phyloP scores from a whole-genome alignment of 2,888 invertebrate genomes.

The Strigamia transsilvanica region DNA sequence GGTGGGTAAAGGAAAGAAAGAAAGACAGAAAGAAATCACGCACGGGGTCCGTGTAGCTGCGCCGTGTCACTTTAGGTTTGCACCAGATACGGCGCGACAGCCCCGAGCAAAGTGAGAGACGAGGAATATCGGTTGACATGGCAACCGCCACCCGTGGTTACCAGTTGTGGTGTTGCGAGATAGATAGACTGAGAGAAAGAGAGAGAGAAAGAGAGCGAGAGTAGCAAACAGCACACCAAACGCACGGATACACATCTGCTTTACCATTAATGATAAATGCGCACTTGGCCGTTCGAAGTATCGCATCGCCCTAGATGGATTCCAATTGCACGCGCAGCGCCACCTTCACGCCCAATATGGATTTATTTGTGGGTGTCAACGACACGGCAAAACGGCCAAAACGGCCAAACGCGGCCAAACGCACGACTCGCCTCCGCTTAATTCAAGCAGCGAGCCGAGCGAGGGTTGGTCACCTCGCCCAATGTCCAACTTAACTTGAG shows the following conservation, averaged over 20 bases:
- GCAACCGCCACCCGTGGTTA: conserved; percentile 2
- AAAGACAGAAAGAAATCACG: neutral
- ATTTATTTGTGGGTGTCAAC: neutral
- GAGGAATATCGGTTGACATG: neutral
- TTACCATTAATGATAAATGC: conserved; percentile 8
- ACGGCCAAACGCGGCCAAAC: too few species aligned
- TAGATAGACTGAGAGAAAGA: too few species aligned
- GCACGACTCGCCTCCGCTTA: neutral
- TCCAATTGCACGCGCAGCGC: too few species aligned
- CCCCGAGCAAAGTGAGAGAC: neutral
- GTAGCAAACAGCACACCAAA: neutral
- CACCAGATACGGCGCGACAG: conserved; percentile 1
- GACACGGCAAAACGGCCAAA: neutral
- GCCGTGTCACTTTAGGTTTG: conserved; percentile 3
- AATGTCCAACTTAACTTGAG: too few species aligned
- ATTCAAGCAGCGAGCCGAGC: neutral
- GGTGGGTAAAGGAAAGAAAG: neutral
- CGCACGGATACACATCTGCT: conserved; percentile 1
- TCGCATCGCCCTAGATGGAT: too few species aligned
- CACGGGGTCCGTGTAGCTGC: neutral
- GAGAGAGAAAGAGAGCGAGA: neutral
- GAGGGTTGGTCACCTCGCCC: too few species aligned
- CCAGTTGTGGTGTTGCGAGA: neutral
- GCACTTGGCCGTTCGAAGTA: neutral
- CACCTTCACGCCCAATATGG: neutral